Base-by-base conservation (phyloP, 2,888 invertebrate species). In the Cheilosia grossa region DNA sequence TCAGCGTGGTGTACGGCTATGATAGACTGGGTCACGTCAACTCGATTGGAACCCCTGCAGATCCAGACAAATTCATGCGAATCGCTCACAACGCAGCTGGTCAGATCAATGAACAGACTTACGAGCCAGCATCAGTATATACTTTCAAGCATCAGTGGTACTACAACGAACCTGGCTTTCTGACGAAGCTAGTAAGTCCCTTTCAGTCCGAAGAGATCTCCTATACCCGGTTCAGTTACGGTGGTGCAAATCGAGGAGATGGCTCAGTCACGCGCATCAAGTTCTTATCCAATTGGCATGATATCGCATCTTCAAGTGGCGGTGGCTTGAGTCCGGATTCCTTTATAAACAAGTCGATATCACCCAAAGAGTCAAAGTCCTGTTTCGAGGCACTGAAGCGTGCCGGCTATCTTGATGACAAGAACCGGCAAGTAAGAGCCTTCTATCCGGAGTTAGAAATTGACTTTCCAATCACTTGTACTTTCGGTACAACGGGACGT, bases 151-250 rank as follows among this genome's bases (percentile, higher is more conserved):
- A 40, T 15, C 7, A 10, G 9, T 10, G 53, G n/a, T 4, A 5
- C 4, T 87, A 83, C 44, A 82, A 86, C 37, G 72, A 81, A 30
- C 77, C 87, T 4, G 87, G 88, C 0, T 81, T 79, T 58, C 51
- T 88, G 4, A 64, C 63, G 1, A 42, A 64, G 40, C 66, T 88
- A 2, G 4, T 49, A 15, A 88, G 87, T 58, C 78, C 69, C 13
- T 87, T 77, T 49, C 66, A 88, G 10, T 37, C 63, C 1, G 72
- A 88, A 72, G 59, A 54, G 5, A 40, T 88, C 15, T 42, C 61
- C 5, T 88, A 85, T 64, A 87, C 79, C 1, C 44, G 70, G 2
- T 73, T 54, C 6, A 87, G 88, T 27, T 88, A 88, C 53, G 88
- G 88, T 21, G 73, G 66, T 21, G 40, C 40, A n/a, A 56, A 5